Evolutionary conservation across 2,888 invertebrate species (phyloP).

Genomic region (Portevinia maculata): DNA sequence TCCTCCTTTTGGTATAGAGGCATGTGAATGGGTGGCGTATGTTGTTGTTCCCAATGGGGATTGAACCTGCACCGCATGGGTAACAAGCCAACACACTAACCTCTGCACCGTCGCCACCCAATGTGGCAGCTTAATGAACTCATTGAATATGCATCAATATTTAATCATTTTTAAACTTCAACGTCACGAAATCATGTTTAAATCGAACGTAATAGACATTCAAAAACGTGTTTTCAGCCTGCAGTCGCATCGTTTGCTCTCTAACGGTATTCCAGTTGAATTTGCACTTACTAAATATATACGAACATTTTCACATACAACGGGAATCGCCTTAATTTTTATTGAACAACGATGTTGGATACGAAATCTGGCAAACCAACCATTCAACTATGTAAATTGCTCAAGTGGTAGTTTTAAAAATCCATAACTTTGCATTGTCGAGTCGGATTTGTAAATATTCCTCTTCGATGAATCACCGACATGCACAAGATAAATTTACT

Average conservation of each 20-base stretch:
- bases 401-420: neutral
- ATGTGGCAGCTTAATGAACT: constrained; percentile 23
- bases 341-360: constrained; percentile 3
- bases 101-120: too few species aligned
- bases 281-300: neutral
- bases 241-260: neutral
- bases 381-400: neutral
- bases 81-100: too few species aligned
- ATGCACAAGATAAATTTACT: neutral
- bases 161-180: constrained; percentile 21
- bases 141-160: constrained; percentile 19
- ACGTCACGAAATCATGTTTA: constrained; percentile 1
- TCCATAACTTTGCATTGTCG: neutral
- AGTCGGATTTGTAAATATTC: neutral
- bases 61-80: too few species aligned
- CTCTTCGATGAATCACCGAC: neutral
- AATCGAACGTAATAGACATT: constrained; percentile 6
- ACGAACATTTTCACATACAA: too few species aligned
- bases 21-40: too few species aligned
- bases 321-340: neutral
- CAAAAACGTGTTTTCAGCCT: neutral
- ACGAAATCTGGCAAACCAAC: neutral
- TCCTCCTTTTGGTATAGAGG: too few species aligned
- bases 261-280: constrained; percentile 7
- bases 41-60: too few species aligned